phyloP scores from a whole-genome alignment of 2,797 vertebrate genomes.

The Cossypha caffra region DNA sequence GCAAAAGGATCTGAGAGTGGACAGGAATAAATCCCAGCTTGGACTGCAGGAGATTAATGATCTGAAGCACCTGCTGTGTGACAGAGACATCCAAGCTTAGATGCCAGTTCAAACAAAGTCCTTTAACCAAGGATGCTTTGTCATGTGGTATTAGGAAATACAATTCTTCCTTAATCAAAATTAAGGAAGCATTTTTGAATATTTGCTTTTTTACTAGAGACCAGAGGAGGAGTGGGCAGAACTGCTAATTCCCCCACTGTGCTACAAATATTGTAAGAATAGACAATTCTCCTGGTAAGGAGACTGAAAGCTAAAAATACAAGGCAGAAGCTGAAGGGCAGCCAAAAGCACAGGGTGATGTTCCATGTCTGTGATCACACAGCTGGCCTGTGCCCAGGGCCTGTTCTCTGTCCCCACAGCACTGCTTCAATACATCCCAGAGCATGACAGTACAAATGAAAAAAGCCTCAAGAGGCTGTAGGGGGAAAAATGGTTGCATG shows the following conservation, averaged over 20 bases:
- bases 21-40: neutral
- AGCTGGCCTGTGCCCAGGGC: neutral
- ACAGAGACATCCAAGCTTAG: neutral
- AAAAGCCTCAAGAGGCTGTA: neutral
- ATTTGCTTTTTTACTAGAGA: neutral
- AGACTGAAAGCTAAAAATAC: conserved; percentile 42
- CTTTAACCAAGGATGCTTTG: neutral
- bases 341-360: conserved; percentile 10
- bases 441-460: neutral
- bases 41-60: neutral
- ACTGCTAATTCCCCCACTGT: neutral
- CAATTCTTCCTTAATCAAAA: neutral
- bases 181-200: neutral
- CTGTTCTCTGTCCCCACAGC: neutral
- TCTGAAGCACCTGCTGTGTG: conserved; percentile 3
- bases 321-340: conserved; percentile 16
- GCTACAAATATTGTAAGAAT: neutral
- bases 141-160: neutral
- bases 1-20: neutral
- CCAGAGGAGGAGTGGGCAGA: neutral
- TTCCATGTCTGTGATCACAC: neutral
- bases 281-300: neutral
- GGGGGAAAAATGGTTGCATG: neutral
- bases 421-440: neutral
- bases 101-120: neutral